phyloP scores from a whole-genome alignment of 1,140 invertebrate species.

The Zophobas atratus region DNA sequence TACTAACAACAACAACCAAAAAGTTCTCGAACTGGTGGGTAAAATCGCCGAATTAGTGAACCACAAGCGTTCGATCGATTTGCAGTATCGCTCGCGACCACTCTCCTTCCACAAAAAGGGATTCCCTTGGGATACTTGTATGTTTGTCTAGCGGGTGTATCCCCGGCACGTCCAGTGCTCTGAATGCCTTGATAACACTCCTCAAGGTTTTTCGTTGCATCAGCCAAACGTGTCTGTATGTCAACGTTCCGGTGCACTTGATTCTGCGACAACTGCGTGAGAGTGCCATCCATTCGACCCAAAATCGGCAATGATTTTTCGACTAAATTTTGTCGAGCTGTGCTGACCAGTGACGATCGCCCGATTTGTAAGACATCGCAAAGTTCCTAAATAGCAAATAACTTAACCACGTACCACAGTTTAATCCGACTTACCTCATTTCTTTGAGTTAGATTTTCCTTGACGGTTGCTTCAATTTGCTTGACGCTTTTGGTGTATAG shows the following conservation, averaged over 20 bases:
- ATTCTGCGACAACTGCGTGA: no score
- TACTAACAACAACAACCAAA: background rate
- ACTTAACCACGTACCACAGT: background rate
- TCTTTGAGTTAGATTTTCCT: background rate
- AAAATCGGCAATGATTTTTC: no score
- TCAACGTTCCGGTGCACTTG: background rate
- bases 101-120: no score
- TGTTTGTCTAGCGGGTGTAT: background rate
- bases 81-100: no score
- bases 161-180: background rate
- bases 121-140: background rate
- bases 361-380: background rate
- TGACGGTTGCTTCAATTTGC: background rate
- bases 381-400: background rate
- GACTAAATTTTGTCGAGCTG: no score
- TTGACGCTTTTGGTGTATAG: background rate
- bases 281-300: no score
- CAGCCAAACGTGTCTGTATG: background rate
- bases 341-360: no score
- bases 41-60: conserved; percentile 16
- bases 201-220: background rate
- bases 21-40: background rate
- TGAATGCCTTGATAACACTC: background rate
- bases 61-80: background rate
- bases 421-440: background rate